Conservation (phyloP, 2,113 vertebrate species). For the Anolis carolinensis region DNA sequence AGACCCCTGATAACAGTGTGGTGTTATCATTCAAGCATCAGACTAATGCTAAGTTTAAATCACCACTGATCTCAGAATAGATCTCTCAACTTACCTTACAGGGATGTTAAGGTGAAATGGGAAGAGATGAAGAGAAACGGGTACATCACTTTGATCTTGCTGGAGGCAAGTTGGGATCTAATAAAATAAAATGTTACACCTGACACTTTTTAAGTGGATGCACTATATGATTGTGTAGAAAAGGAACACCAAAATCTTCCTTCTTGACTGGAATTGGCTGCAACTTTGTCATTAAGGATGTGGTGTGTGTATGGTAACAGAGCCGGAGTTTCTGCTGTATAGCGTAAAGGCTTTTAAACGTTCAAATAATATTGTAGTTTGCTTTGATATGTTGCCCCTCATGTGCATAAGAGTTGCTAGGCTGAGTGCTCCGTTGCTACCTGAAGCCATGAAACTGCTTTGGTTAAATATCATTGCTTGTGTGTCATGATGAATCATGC, state of each 20-base stretch:
- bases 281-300: background rate
- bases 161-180: background rate
- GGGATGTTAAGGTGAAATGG: background rate
- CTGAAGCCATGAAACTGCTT: constrained; percentile 1
- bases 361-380: background rate
- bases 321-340: background rate
- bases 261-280: background rate
- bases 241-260: background rate
- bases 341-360: background rate
- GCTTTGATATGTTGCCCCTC: background rate
- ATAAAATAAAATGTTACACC: background rate
- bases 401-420: background rate
- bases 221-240: background rate
- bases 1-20: background rate
- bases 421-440: constrained; percentile 3
- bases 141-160: background rate
- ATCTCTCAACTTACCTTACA: background rate
- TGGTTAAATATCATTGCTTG: background rate
- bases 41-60: too few relatives aligned
- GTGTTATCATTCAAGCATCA: too few relatives aligned
- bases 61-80: too few relatives aligned
- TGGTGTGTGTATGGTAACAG: too few relatives aligned
- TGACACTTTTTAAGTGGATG: background rate
- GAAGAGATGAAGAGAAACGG: background rate
- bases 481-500: background rate